Percentiles rank a stretch among this genome's conserved stretches.
Conservation (phyloP, 2,797 vertebrate genomes). For the Lithobates sylvaticus region DNA sequence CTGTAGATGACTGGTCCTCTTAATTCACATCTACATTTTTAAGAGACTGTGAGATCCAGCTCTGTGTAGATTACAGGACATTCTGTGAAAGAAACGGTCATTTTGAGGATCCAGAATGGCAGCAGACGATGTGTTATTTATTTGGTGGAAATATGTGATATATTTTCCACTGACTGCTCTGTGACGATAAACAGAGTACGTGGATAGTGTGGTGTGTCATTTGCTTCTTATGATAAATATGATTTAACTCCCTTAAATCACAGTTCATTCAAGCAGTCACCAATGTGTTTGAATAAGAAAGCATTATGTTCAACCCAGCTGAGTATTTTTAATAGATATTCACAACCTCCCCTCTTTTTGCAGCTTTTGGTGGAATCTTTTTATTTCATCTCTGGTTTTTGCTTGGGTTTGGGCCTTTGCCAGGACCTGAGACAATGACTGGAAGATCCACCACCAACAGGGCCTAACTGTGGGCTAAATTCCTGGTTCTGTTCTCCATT, state of each 20-base stretch:
- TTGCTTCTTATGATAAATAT: not conserved
- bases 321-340: not conserved
- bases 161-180: not conserved
- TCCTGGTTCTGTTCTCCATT: too few relatives aligned
- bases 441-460: too few relatives aligned
- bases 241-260: slow-evolving; percentile 1
- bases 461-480: too few relatives aligned
- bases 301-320: not conserved
- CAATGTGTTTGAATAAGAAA: not conserved
- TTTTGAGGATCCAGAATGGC: not conserved
- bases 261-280: not conserved
- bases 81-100: too few relatives aligned
- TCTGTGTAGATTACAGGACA: too few relatives aligned
- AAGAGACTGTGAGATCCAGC: too few relatives aligned
- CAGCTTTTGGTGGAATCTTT: too few relatives aligned
- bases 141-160: slow-evolving; percentile 5
- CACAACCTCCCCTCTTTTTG: not conserved
- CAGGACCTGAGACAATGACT: too few relatives aligned
- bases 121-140: not conserved
- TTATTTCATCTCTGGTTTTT: too few relatives aligned
- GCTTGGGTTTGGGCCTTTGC: too few relatives aligned
- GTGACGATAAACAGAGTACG: slow-evolving; percentile 5
- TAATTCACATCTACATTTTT: too few relatives aligned
- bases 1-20: too few relatives aligned
- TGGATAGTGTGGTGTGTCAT: not conserved